Evolutionary conservation across 2,113 vertebrate genomes (phyloP).

Genomic region (Cavia porcellus): DNA sequence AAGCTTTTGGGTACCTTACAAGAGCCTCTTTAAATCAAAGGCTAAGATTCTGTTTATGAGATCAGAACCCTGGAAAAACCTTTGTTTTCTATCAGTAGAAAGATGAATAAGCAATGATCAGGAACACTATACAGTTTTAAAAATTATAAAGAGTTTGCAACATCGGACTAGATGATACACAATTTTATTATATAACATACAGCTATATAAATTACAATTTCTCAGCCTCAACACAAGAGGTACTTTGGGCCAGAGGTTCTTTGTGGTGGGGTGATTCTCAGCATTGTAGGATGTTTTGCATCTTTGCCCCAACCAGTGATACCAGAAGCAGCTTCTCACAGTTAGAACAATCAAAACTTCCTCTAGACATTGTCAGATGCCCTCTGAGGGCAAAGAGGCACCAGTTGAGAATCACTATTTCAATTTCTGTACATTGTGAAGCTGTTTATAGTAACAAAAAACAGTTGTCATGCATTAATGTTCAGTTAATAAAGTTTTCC

Average conservation of each 20-base stretch:
- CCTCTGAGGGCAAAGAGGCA: not conserved
- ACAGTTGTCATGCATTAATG: not conserved
- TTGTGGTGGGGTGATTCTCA: not conserved
- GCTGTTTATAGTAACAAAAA: not conserved
- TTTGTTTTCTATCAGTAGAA: not conserved
- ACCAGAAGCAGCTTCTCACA: not conserved
- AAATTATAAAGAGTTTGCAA: not conserved
- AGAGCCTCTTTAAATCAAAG: not conserved
- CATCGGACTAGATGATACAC: not conserved
- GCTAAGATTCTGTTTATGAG: not conserved
- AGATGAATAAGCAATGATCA: not conserved
- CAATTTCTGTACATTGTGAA: not conserved
- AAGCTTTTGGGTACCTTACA: not conserved
- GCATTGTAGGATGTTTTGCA: not conserved
- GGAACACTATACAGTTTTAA: not conserved
- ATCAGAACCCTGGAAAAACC: not conserved
- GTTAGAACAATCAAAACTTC: not conserved
- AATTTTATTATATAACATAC: not conserved
- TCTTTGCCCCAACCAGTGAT: not conserved
- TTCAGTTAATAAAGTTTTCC: not conserved
- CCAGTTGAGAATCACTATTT: not conserved
- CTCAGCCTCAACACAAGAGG: not conserved
- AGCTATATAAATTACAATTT: not conserved
- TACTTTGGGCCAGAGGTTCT: not conserved
- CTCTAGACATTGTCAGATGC: not conserved